These are phyloP conservation scores for Hydraecia micacea DNA, from an alignment of 2,888 invertebrate species.

Conservation along the genomic window DNA sequence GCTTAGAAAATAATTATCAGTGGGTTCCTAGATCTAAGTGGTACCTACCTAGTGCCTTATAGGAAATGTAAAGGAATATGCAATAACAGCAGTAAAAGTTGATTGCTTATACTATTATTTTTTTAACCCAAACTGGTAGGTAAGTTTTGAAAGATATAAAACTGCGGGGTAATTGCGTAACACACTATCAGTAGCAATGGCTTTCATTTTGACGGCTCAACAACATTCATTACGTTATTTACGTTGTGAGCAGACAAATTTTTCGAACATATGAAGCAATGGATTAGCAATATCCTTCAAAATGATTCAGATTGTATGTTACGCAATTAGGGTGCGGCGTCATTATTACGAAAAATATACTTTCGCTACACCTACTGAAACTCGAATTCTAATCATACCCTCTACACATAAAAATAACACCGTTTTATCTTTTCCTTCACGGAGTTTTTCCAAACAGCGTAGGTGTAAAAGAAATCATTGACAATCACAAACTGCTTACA, in stretches of 20 bases:
- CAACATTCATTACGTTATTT: no score
- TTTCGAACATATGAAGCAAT: no score
- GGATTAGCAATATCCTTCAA: background rate
- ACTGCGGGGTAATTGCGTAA: background rate
- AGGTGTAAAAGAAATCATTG: conserved; percentile 8
- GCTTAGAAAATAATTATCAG: background rate
- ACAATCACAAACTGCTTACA: conserved; percentile 8
- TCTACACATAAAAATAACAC: background rate
- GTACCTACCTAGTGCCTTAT: background rate
- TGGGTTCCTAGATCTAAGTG: background rate
- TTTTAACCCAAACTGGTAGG: no score
- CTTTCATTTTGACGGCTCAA: background rate
- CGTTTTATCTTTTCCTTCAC: background rate
- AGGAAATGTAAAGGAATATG: background rate
- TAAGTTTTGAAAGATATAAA: background rate
- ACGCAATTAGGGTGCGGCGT: background rate
- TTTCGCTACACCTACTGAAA: background rate
- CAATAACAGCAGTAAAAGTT: background rate
- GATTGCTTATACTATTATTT: no score
- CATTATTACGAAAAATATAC: background rate
- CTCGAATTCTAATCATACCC: no score
- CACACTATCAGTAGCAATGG: background rate
- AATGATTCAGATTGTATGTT: background rate
- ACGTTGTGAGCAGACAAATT: background rate
- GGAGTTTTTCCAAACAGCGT: background rate